Evolutionary conservation across 1,140 invertebrate species (phyloP).

Genomic region (Drosophila obscura): DNA sequence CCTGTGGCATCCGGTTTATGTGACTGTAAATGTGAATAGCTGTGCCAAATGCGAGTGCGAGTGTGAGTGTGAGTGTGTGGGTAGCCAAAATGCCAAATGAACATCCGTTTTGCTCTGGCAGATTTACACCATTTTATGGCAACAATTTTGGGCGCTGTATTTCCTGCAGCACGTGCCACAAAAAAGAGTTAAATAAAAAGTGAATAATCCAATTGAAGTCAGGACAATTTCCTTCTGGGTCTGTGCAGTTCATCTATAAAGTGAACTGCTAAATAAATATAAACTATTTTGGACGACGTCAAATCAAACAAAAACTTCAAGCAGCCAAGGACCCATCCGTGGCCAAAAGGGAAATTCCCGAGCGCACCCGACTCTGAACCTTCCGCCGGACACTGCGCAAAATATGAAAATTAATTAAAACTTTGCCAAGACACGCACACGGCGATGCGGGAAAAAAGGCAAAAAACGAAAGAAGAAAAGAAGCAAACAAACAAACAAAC

Average conservation of each 20-base stretch:
- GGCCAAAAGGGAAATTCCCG: conserved; percentile 37
- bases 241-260: too few relatives aligned
- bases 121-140: conserved; percentile 40
- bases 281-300: too few relatives aligned
- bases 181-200: conserved; percentile 24
- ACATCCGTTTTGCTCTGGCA: conserved; percentile 49
- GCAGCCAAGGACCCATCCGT: not conserved
- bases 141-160: conserved; percentile 7
- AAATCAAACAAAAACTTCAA: too few relatives aligned
- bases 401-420: conserved; percentile 83
- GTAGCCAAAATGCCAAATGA: conserved; percentile 46
- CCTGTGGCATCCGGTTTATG: conserved; percentile 5
- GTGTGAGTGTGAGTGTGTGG: too few relatives aligned
- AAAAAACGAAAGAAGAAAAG: conserved; percentile 41
- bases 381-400: conserved; percentile 51
- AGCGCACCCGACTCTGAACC: conserved; percentile 14
- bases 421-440: conserved; percentile 58
- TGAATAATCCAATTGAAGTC: conserved; percentile 13
- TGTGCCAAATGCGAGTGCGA: too few relatives aligned
- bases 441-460: conserved; percentile 17
- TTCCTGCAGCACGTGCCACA: conserved; percentile 17
- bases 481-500: conserved; percentile 32
- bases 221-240: too few relatives aligned
- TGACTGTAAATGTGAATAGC: too few relatives aligned
- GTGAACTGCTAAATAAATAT: too few relatives aligned